Evolutionary conservation across 2,888 invertebrate genomes (phyloP), one percentile per base, ranked within the genome.

Genomic region (Ypsolopha sequella): DNA sequence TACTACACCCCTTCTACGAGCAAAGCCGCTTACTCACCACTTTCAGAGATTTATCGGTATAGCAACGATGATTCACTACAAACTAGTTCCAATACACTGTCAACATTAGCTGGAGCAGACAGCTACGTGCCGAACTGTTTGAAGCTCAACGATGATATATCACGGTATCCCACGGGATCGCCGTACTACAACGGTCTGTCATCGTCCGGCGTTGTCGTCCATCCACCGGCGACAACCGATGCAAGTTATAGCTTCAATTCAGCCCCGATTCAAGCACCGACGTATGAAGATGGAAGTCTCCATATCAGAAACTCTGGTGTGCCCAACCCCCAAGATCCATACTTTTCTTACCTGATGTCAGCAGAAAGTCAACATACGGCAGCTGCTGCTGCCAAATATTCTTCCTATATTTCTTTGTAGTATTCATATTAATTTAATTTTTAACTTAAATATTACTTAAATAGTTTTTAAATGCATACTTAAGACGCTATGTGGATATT

Each of bases 61-160:
- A 58, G 63, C 48, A 76, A 63, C 67, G 84, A 86, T 81, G 86
- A 86, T 59, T 80, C 82, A 84, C 58, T 82, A 65, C 70, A 75
- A 55, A 66, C 70, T 56, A 80, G 75, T 76, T 66, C 79, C 58
- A 70, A 64, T 58, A 66, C 74, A 50, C 58, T 84, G 60, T 63
- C 78, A 51, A 58, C 78, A 54, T 52, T 84, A 53, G 55, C 72
- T 56, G 63, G 79, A 55, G 14, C 46, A 6, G 86, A 86, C 64
- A 80, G 66, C 56, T 85, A 85, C 60, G 74, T 86, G 11, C 84
- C 86, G 6, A 85, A 85, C 55, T 81, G 84, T 66, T 70, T 81
- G 48, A 85, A 84, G 58, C 62, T 80, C 36, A 75, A 64, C 52
- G 85, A 86, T 46, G 85, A 85, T 54, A 67, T 81, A 56, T 58